Base-by-base conservation (phyloP, 37 sponge, comb jelly and placozoan genomes). In the Eunapius fragilis region DNA sequence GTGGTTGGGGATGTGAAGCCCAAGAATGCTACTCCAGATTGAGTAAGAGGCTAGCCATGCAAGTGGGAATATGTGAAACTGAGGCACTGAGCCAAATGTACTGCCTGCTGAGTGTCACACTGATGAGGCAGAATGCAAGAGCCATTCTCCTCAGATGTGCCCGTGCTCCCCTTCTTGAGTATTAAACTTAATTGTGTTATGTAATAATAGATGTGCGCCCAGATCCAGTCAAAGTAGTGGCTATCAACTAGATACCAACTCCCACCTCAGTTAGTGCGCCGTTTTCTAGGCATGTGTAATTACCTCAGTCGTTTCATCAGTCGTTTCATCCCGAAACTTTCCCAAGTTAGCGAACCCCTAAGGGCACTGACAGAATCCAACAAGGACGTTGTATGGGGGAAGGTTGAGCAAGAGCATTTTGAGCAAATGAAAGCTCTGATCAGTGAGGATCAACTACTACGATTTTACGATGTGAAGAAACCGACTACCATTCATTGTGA, bases 171-270 rank as follows among this genome's bases (percentile, higher is more conserved):
- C n/a, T n/a, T n/a, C n/a, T n/a, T n/a, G n/a, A n/a, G n/a, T n/a
- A n/a, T n/a, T n/a, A n/a, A n/a, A n/a, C n/a, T n/a, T n/a, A n/a
- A n/a, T n/a, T n/a, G n/a, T n/a, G n/a, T n/a, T n/a, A n/a, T n/a
- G n/a, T n/a, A n/a, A n/a, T n/a, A n/a, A n/a, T n/a, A 32, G 82
- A 72, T 33, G 70, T 70, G 71, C 28, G 28, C 22, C 38, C 82
- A 2, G 82, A 81, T 34, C 82, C 82, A 33, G 71, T 23, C 33
- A 81, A 81, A 14, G 87, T 49, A 50, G 25, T 37, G 68, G 45
- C 77, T 47, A 49, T 86, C 34, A 33, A 79, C 34, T 17, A 35
- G 35, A 35, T 81, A 37, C 25, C 82, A 33, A 24, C n/a, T 23
- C 31, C 33, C 10, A 76, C 25, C 25, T 76, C 77, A 76, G 33